These are phyloP conservation scores for Haliclystus octoradiatus DNA, from an alignment of 30 jellyfish, hydroid and myxozoan species.

Conservation along the genomic window DNA sequence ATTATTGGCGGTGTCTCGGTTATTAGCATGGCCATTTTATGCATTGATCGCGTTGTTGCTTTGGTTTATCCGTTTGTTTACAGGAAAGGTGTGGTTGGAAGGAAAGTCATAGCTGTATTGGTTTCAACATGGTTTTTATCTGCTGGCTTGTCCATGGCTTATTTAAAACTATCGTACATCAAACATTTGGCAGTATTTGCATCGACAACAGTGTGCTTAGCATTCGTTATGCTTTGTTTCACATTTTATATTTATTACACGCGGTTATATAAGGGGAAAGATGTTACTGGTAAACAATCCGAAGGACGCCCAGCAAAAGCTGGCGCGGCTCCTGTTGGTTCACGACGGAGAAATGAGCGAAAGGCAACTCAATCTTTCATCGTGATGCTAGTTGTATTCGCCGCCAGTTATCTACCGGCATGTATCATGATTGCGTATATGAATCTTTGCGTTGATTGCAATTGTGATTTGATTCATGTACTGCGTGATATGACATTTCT, in stretches of 20 bases:
- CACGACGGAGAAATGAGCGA: slow-evolving; percentile 15
- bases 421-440: slow-evolving; percentile 41
- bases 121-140: slow-evolving; percentile 33
- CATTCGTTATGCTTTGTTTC: slow-evolving; percentile 17
- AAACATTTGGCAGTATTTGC: slow-evolving; percentile 29
- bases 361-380: slow-evolving; percentile 42
- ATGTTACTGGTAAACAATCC: background rate
- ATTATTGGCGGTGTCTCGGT: slow-evolving; percentile 74
- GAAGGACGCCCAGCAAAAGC: slow-evolving; percentile 6
- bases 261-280: slow-evolving; percentile 24
- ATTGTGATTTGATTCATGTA: slow-evolving; percentile 33
- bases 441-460: slow-evolving; percentile 38
- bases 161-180: slow-evolving; percentile 29
- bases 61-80: slow-evolving; percentile 49
- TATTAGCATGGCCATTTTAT: slow-evolving; percentile 50
- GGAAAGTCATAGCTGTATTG: slow-evolving; percentile 14
- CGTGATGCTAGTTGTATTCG: slow-evolving; percentile 24
- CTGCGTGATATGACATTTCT: slow-evolving; percentile 46
- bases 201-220: slow-evolving; percentile 28
- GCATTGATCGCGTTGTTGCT: slow-evolving; percentile 71
- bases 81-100: slow-evolving; percentile 35
- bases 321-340: slow-evolving; percentile 1
- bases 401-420: slow-evolving; percentile 41
- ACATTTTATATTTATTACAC: slow-evolving; percentile 22
- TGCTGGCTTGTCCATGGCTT: slow-evolving; percentile 12